These are phyloP conservation scores for Acinonyx jubatus DNA, from an alignment of 2,113 vertebrate genomes.

Conservation along the genomic window DNA sequence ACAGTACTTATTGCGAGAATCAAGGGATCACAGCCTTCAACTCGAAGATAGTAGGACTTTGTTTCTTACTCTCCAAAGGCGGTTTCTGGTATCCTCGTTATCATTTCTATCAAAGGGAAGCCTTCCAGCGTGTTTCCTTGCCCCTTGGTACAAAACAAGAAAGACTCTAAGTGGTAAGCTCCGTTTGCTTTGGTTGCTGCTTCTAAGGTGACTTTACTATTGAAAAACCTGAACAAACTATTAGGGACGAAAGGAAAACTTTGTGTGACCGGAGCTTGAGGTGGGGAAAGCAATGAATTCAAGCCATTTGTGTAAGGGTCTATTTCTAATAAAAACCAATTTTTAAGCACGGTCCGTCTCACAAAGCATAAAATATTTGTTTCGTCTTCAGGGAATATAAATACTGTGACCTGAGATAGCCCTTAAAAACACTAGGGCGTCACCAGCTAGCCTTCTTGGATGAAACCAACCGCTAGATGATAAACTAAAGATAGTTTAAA, in stretches of 20 bases:
- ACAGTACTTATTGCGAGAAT: neutral
- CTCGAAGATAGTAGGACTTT: neutral
- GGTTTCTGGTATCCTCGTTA: neutral
- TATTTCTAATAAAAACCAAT: neutral
- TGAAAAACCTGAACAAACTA: neutral
- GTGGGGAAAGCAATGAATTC: neutral
- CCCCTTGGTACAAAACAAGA: neutral
- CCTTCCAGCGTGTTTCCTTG: neutral
- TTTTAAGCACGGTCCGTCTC: neutral
- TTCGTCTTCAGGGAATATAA: neutral
- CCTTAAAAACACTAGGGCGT: neutral
- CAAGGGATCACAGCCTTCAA: neutral
- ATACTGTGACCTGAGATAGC: neutral
- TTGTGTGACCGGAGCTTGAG: neutral
- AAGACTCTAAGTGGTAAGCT: neutral
- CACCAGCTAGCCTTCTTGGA: neutral
- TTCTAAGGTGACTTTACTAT: neutral
- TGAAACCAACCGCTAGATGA: neutral
- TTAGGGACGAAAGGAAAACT: neutral
- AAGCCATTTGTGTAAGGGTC: neutral
- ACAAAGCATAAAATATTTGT: constrained; percentile 20
- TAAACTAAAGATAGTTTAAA: neutral
- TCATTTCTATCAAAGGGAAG: neutral
- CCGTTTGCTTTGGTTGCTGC: neutral
- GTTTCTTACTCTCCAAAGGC: neutral